phyloP scores from a whole-genome alignment of 2,113 vertebrate species.

The Garra rufa region DNA sequence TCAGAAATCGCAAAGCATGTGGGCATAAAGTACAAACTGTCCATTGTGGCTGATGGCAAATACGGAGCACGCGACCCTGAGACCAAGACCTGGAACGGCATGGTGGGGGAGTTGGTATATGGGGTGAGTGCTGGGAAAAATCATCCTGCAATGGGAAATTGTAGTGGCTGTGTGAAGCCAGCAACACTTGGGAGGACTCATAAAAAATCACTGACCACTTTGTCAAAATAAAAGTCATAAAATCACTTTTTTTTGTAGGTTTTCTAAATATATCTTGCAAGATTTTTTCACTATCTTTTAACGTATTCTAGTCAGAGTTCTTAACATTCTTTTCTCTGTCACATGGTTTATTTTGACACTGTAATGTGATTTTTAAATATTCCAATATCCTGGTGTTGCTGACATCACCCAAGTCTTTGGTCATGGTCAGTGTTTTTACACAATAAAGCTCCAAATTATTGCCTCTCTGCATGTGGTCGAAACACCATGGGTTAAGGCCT shows the following conservation, averaged over 20 bases:
- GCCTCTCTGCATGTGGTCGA: neutral
- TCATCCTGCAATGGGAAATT: neutral
- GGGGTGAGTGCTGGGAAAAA: conserved; percentile 86
- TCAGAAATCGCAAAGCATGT: conserved; percentile 99
- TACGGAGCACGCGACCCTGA: conserved; percentile 96
- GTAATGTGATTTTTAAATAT: conserved; percentile 26
- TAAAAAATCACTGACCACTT: conserved; percentile 13
- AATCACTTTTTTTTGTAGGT: neutral
- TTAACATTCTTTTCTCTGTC: neutral
- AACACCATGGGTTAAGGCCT: neutral
- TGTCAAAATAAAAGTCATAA: conserved; percentile 45
- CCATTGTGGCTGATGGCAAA: conserved; percentile 94
- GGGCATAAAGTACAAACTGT: conserved; percentile 96
- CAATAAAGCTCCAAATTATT: neutral
- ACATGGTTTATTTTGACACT: conserved; percentile 38
- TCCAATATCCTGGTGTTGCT: conserved; percentile 39
- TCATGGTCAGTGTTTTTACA: conserved; percentile 40
- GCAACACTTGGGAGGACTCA: conserved; percentile 76
- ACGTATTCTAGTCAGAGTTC: too few relatives aligned
- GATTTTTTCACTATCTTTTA: neutral
- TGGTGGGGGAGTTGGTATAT: conserved; percentile 99
- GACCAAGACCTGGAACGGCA: conserved; percentile 99
- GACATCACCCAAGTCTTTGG: conserved; percentile 54
- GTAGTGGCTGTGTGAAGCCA: conserved; percentile 68
- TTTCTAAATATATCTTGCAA: neutral